Base-by-base conservation (phyloP, 2,888 invertebrate genomes). In the Andrena chrysosceles region DNA sequence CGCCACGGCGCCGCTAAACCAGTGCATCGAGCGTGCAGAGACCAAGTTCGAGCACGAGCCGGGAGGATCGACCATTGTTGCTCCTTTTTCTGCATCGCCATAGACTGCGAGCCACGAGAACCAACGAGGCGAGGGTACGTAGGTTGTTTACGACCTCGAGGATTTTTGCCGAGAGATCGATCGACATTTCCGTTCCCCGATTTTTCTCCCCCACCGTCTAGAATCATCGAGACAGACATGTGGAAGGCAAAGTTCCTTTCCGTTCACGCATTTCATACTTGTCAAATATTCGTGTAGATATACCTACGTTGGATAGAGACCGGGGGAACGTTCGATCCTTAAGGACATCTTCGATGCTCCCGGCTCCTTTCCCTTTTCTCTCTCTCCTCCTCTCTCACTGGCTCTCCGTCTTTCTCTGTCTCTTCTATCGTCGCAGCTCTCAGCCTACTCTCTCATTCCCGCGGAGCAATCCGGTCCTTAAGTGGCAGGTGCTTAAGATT, bases 401-500 rank as follows among this genome's bases (percentile, higher is more conserved):
- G 10, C 35, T 42, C 76, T 60, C 29, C 29, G 23, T 8, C 52
- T 74, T 2, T 71, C 31, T 13, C 23, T 33, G 49, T 64, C 33
- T 56, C 56, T 56, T 56, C 56, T 56, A 56, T 56, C 56, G 26
- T 23, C 56, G 2, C 26, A 52, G 52, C 31, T 56, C 35, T 54
- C 76, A 78, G 62, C 77, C 81, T 68, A 62, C 89, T 79, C 83
- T 85, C 87, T 89, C 88, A 83, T 84, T 85, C 89, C 75, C 88
- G 83, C 83, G 81, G 77, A 81, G 85, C 89, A 89, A 88, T 87
- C 87, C 89, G 85, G 90, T 90, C 89, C 86, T 85, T 86, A 90
- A 89, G 89, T 90, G 90, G 90, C 91, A 91, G 91, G 91, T 91
- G 91, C 89, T 91, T 90, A 90, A 90, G 90, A 91, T 90, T 90